phyloP scores from a whole-genome alignment of 2,797 vertebrate genomes.

The Thripadectes ignobilis region DNA sequence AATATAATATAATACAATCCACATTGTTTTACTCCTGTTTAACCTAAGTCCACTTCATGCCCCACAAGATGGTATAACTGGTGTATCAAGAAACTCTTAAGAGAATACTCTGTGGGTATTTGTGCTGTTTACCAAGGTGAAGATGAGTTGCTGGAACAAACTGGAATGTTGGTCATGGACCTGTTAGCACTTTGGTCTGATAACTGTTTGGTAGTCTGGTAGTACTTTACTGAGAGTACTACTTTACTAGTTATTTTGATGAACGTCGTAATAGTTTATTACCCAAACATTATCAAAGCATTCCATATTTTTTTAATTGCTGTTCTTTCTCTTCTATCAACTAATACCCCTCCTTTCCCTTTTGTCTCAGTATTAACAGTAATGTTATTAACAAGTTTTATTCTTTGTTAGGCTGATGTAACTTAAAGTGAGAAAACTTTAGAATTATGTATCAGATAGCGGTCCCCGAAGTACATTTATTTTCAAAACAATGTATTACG shows the following conservation, averaged over 20 bases:
- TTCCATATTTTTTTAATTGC: neutral
- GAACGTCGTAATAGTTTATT: conserved; percentile 4
- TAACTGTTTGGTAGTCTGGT: conserved; percentile 12
- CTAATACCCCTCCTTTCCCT: neutral
- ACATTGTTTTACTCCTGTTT: neutral
- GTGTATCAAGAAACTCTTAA: neutral
- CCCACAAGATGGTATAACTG: neutral
- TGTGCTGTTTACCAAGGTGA: neutral
- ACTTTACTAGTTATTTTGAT: neutral
- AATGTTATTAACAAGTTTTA: neutral
- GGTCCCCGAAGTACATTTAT: neutral
- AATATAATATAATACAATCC: neutral
- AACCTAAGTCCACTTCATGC: neutral
- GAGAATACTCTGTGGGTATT: neutral
- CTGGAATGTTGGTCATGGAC: neutral
- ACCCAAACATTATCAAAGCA: conserved; percentile 9
- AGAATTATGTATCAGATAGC: neutral
- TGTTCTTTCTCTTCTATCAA: neutral
- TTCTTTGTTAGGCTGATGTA: neutral
- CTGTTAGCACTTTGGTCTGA: conserved; percentile 28
- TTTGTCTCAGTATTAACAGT: neutral
- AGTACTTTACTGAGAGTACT: conserved; percentile 22
- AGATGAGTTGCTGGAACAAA: neutral
- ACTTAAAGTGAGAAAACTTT: neutral
- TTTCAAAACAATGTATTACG: neutral